Evolutionary conservation across 2,888 invertebrate species (phyloP).

Genomic region (Automeris io): DNA sequence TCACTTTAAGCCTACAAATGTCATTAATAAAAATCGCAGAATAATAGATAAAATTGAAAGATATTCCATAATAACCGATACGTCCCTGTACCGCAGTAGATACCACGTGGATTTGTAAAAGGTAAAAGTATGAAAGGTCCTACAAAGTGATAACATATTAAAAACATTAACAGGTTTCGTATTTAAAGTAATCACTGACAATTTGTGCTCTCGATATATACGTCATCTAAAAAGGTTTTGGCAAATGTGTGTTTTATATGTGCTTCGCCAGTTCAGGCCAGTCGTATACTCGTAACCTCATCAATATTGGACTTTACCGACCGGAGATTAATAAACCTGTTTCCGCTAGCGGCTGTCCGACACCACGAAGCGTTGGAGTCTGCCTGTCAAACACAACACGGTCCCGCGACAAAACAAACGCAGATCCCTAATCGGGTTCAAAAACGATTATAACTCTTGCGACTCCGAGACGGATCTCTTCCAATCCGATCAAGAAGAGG

Average conservation of each 20-base stretch:
- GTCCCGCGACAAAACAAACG: conserved; percentile 42
- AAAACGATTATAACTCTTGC: conserved; percentile 53
- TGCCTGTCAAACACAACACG: conserved; percentile 54
- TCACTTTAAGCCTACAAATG: too few relatives aligned
- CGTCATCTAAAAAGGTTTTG: conserved; percentile 1
- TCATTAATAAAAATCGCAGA: too few relatives aligned
- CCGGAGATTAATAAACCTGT: conserved; percentile 24
- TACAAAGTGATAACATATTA: too few relatives aligned
- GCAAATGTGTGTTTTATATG: neutral
- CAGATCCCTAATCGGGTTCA: conserved; percentile 34
- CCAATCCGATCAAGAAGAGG: conserved; percentile 88
- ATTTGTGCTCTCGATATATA: conserved; percentile 1
- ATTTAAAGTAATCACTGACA: too few relatives aligned
- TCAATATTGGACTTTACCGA: conserved; percentile 51
- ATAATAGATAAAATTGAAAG: too few relatives aligned
- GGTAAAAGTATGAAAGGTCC: too few relatives aligned
- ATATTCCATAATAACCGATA: too few relatives aligned
- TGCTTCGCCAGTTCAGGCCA: conserved; percentile 4
- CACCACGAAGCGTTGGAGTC: conserved; percentile 65
- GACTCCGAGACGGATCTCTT: conserved; percentile 86
- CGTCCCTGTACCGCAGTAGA: too few relatives aligned
- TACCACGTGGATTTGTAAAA: too few relatives aligned
- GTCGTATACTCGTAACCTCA: conserved; percentile 13
- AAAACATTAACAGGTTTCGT: too few relatives aligned
- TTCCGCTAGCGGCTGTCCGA: conserved; percentile 62